Evolutionary conservation across 1,140 invertebrate genomes (phyloP), one percentile per base, ranked within the genome.

Genomic region (Drosophila nannoptera): DNA sequence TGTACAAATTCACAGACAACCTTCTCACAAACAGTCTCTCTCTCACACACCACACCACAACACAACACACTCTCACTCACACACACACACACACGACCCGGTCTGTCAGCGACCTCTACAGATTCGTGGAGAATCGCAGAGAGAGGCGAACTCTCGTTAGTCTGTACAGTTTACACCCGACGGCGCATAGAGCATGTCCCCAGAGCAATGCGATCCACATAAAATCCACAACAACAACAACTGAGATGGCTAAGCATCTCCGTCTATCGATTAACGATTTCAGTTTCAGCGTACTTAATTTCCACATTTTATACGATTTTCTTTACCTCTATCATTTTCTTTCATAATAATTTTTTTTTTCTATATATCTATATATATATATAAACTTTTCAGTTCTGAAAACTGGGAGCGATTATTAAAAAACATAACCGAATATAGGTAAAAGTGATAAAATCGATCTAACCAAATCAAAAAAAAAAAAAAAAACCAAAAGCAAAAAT

Each of bases 381-480:
- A 53, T 77, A 86, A 84, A 87, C 82, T 87, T 86, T 89, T 87
- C 87, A 89, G 88, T 89, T 89, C 87, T 71, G 89, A 90, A 81
- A 89, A 90, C 86, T 90, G 89, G 89, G 89, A 90, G 88, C 89
- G 89, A 90, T 89, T 90, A 86, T 87, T 90, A 87, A 90, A 89
- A 86, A 89, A 89, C 87, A 88, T 89, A 87, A 87, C 83, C 78
- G 88, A 89, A 89, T 89, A 89, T 89, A 89, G 88, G 88, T 89
- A 89, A 89, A 87, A 73, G 69, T 70, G 78, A 65, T 62, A 69
- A 75, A 68, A n/a, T n/a, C n/a, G n/a, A n/a, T n/a, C n/a, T 55
- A 59, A 56, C 72, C n/a, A 50, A 52, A 64, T 65, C 56, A 60
- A 45, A 67, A 71, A 52, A 60, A 60, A 69, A 7, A 73, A 61